Evolutionary conservation across 2,888 invertebrate species (phyloP).

Genomic region (Sisyra terminalis): DNA sequence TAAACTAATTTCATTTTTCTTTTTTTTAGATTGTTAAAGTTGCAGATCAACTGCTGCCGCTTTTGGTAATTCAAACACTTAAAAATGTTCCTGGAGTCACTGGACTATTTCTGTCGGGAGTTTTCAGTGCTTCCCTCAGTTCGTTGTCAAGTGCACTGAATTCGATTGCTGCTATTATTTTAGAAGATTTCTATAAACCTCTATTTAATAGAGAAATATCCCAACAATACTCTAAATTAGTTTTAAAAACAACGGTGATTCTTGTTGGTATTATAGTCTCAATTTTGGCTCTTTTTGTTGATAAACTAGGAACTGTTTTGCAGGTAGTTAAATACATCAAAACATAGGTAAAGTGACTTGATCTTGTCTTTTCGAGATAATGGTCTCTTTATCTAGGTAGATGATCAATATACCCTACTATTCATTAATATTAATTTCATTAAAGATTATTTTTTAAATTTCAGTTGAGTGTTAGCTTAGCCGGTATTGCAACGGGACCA

Average conservation of each 20-base stretch:
- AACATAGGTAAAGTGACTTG: too few species aligned
- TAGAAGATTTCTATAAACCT: conserved; percentile 55
- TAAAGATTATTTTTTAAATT: too few species aligned
- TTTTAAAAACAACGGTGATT: conserved; percentile 56
- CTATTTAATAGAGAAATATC: background rate
- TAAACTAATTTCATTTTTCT: too few species aligned
- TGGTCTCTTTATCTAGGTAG: too few species aligned
- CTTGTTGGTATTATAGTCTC: conserved; percentile 50
- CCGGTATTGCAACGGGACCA: conserved; percentile 46
- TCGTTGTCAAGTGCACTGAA: conserved; percentile 66
- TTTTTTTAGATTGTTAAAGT: conserved; percentile 40
- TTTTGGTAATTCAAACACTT: conserved; percentile 73
- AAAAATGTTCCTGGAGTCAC: conserved; percentile 63
- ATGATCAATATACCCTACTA: too few species aligned
- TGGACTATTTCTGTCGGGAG: conserved; percentile 43
- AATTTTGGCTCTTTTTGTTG: conserved; percentile 16
- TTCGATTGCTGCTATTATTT: conserved; percentile 57
- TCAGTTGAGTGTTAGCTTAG: conserved; percentile 43
- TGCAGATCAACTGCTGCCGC: conserved; percentile 64
- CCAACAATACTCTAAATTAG: conserved; percentile 24
- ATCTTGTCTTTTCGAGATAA: too few species aligned
- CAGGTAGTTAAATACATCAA: too few species aligned
- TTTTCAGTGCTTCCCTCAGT: conserved; percentile 26
- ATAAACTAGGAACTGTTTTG: background rate
- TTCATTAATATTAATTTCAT: too few species aligned